Evolutionary conservation across 2,888 invertebrate species (phyloP).

Genomic region (Scaeva pyrastri): DNA sequence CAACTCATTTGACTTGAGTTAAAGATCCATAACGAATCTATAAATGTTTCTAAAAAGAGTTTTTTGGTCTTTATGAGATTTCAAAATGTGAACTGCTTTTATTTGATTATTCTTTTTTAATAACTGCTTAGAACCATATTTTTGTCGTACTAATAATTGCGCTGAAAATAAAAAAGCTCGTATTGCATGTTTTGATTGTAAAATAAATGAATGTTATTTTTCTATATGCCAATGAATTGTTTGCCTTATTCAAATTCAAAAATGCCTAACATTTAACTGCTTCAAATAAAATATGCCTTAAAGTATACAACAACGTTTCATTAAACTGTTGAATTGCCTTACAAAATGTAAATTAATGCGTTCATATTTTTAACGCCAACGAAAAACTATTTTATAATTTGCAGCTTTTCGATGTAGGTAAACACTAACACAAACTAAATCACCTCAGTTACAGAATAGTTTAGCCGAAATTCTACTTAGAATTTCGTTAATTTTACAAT

Average conservation of each 20-base stretch:
- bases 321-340: slow-evolving; percentile 59
- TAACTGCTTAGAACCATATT: no score
- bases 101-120: no score
- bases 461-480: not conserved
- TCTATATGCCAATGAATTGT: slow-evolving; percentile 6
- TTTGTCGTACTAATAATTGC: no score
- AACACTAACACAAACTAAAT: not conserved
- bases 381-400: slow-evolving; percentile 48
- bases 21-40: no score
- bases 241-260: slow-evolving; percentile 52
- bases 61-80: no score
- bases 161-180: not conserved
- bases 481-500: not conserved
- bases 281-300: slow-evolving; percentile 60
- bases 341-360: not conserved
- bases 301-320: slow-evolving; percentile 60
- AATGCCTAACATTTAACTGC: slow-evolving; percentile 55
- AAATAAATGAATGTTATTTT: not conserved
- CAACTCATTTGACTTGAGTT: no score
- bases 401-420: slow-evolving; percentile 46
- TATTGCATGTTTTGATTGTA: not conserved
- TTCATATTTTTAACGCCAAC: slow-evolving; percentile 41
- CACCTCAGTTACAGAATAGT: not conserved
- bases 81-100: no score
- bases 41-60: no score